Base-by-base conservation (phyloP, 1,140 invertebrate genomes). In the Rhagoletis zephyria region DNA sequence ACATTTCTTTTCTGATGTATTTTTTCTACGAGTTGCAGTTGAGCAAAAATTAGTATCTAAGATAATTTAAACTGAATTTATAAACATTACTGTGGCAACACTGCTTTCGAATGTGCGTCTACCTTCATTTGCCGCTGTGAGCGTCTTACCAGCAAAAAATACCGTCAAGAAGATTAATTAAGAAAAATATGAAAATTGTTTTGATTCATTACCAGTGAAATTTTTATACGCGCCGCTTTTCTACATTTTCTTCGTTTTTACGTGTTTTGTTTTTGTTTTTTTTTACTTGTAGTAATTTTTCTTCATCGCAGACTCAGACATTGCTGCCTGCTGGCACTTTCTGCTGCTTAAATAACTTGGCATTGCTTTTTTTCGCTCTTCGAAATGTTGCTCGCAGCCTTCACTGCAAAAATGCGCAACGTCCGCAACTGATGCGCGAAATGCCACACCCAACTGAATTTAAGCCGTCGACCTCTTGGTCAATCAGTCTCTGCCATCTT, bases 151-250 rank as follows among this genome's bases (percentile, higher is more conserved):
- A 81, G 74, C 48, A 14, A 10, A 51, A 88, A 70, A 88, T 51
- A 87, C 67, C 64, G 74, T 59, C 85, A 90, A 90, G 89, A 90
- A 90, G 90, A 90, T 90, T 90, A 90, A 90, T 90, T 90, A 90
- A 87, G 89, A 90, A 90, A 90, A 90, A 90, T 90, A 90, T 90
- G 90, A 90, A 89, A 90, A 87, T 87, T 88, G 90, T 89, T 89
- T 89, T 89, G 89, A 90, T 90, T 89, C 89, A 89, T 88, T 90
- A 89, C 88, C 89, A 87, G 89, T 74, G 63, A 87, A 87, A 88
- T 88, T 87, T 88, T 88, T 88, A 85, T 88, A 45, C 60, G 85
- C 60, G 7, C n/a, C 59, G n/a, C 14, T 81, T 48, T 56, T 51
- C 42, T 7, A n/a, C 19, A 16, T 16, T 14, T 16, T 3, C 10